A percentile compares a stretch with the other conserved stretches of the same genome.
Conservation (phyloP, 1,140 invertebrate species). For the Lordiphosa stackelbergi region DNA sequence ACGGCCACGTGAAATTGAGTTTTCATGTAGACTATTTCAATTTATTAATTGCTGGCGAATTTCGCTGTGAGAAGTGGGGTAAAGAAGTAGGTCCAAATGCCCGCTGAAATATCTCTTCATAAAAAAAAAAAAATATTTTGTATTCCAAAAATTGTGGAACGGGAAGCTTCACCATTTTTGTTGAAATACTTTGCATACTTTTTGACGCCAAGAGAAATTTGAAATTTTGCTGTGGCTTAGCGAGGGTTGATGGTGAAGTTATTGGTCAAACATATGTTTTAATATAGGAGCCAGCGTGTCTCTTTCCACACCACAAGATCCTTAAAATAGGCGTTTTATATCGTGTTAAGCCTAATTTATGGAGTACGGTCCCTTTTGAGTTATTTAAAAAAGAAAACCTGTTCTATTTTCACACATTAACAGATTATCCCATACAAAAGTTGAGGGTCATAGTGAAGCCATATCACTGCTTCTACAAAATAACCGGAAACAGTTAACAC, state of each 20-base stretch:
- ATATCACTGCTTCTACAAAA: constrained; percentile 24
- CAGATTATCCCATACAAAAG: constrained; percentile 23
- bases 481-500: constrained; percentile 69
- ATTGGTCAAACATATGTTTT: too few relatives aligned
- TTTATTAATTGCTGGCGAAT: constrained; percentile 38
- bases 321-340: too few relatives aligned
- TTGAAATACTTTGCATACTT: constrained; percentile 3
- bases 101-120: constrained; percentile 1
- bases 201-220: constrained; percentile 2
- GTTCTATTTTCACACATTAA: neutral
- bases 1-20: constrained; percentile 35
- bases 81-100: neutral
- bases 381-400: too few relatives aligned
- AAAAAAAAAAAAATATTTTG: constrained; percentile 1
- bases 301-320: too few relatives aligned
- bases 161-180: neutral
- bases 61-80: neutral
- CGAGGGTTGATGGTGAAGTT: too few relatives aligned
- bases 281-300: too few relatives aligned
- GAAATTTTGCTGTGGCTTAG: too few relatives aligned
- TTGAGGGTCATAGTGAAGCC: constrained; percentile 46
- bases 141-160: neutral
- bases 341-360: too few relatives aligned
- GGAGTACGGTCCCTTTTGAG: too few relatives aligned
- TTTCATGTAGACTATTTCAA: constrained; percentile 38